Evolutionary conservation across 2,888 invertebrate species (phyloP), one percentile per base, ranked within the genome.

Genomic region (Agrypnus murinus): DNA sequence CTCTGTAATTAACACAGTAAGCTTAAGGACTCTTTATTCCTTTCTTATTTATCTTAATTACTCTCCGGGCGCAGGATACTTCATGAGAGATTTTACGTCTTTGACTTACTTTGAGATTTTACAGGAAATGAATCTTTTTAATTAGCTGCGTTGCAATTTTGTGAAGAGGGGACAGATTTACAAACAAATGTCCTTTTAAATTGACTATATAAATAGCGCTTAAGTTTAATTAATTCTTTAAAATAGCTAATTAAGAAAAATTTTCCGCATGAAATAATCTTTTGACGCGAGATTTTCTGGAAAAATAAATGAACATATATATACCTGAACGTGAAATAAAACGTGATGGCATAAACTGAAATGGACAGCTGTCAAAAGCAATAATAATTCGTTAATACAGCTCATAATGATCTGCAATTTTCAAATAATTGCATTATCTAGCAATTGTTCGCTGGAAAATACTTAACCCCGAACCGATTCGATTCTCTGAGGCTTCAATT

Each of bases 1-100:
- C 60, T 63, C 66, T 57, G 70, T 76, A 76, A 76, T 76, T 75
- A 76, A 74, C 76, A 74, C 70, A 40, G 73, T 69, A 70, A 72
- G 70, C 73, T 69, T 72, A 71, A 71, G 69, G 69, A 62, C 72
- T 71, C 68, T 72, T 75, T 74, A 75, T 76, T 74, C 75, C 36
- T 71, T 73, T 72, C 71, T 67, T 74, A 74, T 76, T 76, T 74
- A 75, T 76, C 76, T 75, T 73, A 75, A 76, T 75, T 76, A 72
- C 75, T 68, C 75, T 69, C 74, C 43, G 45, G 75, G 60, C 70
- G 36, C 36, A 34, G 17, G 25, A 62, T 45, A 50, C 63, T 55
- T 67, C 63, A 59, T 50, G 43, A 36, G 58, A 58, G 65, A 69
- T 69, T 69, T 69, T 57, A 69, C 45, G 62, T 36, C 57, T 62